Percentiles rank a stretch among this genome's conserved stretches.
These are phyloP conservation scores for Allygus modestus DNA, from an alignment of 2,888 invertebrate genomes.

Conservation along the genomic window DNA sequence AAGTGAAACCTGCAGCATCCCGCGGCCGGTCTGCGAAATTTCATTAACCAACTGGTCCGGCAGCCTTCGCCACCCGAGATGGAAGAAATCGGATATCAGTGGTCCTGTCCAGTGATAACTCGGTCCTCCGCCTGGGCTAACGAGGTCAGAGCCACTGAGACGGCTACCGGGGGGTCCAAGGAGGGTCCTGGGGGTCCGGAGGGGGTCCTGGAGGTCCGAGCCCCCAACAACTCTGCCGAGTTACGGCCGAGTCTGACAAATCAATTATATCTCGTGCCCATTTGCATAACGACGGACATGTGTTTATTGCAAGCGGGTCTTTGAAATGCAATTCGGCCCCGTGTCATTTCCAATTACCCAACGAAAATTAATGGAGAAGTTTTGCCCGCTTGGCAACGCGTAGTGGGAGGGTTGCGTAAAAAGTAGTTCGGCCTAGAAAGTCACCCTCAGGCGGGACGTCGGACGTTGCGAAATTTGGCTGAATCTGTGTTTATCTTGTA, in stretches of 20 bases:
- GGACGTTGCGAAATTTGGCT: neutral
- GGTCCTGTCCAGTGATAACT: neutral
- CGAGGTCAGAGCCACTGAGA: no score
- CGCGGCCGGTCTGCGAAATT: neutral
- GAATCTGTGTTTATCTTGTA: neutral
- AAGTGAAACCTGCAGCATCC: neutral
- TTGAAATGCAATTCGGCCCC: slow-evolving; percentile 28
- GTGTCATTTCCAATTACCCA: slow-evolving; percentile 47
- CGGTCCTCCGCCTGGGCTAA: no score
- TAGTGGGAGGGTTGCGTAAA: slow-evolving; percentile 28
- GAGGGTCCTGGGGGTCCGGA: neutral
- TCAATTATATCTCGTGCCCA: slow-evolving; percentile 13
- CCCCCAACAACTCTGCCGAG: no score
- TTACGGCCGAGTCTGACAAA: slow-evolving; percentile 10
- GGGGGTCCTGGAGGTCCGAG: neutral
- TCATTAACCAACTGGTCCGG: slow-evolving; percentile 10
- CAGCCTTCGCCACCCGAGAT: slow-evolving; percentile 16
- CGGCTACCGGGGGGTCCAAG: neutral
- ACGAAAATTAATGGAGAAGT: slow-evolving; percentile 28
- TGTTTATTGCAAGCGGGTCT: slow-evolving; percentile 20
- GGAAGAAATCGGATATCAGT: neutral
- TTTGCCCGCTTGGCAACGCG: slow-evolving; percentile 8
- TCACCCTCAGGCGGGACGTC: no score
- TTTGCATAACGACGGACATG: slow-evolving; percentile 18
- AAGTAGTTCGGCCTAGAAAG: neutral